Conservation (phyloP, 2,888 invertebrate genomes). For the Campoletis raptor region DNA sequence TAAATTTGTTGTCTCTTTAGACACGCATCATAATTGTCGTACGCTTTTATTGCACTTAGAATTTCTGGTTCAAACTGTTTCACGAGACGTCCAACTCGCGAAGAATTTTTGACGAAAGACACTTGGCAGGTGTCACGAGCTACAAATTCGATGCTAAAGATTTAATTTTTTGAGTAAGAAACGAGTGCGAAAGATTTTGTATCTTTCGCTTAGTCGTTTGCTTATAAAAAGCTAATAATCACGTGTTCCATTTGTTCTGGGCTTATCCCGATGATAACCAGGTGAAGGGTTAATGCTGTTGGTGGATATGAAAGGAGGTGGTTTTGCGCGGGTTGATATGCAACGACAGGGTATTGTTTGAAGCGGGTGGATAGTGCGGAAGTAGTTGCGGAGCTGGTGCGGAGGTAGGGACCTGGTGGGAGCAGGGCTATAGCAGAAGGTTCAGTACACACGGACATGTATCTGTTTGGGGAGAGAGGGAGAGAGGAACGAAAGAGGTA, state of each 20-base stretch:
- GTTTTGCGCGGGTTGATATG: conserved; percentile 71
- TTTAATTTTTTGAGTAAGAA: neutral
- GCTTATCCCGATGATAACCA: conserved; percentile 2
- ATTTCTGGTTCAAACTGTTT: too few species aligned
- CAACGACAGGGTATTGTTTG: conserved; percentile 82
- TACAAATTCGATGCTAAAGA: neutral
- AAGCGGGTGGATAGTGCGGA: conserved; percentile 74
- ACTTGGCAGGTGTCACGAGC: too few species aligned
- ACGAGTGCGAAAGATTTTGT: neutral
- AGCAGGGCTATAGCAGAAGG: neutral
- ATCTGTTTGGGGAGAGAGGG: conserved; percentile 75
- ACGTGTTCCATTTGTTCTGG: neutral
- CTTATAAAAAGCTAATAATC: neutral
- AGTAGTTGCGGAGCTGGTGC: neutral
- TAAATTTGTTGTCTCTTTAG: too few species aligned
- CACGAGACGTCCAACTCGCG: too few species aligned
- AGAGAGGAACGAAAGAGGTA: conserved; percentile 69
- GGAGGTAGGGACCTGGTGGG: neutral
- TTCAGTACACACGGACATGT: conserved; percentile 77
- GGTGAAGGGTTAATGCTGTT: conserved; percentile 51
- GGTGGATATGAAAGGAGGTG: conserved; percentile 68
- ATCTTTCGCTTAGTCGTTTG: neutral
- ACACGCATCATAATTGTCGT: too few species aligned
- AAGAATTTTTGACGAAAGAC: too few species aligned
- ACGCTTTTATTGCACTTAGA: too few species aligned